Percentiles rank a stretch among this genome's conserved stretches.
These are phyloP conservation scores for Lichenostomus cassidix DNA, from an alignment of 2,113 vertebrate species.

Conservation along the genomic window DNA sequence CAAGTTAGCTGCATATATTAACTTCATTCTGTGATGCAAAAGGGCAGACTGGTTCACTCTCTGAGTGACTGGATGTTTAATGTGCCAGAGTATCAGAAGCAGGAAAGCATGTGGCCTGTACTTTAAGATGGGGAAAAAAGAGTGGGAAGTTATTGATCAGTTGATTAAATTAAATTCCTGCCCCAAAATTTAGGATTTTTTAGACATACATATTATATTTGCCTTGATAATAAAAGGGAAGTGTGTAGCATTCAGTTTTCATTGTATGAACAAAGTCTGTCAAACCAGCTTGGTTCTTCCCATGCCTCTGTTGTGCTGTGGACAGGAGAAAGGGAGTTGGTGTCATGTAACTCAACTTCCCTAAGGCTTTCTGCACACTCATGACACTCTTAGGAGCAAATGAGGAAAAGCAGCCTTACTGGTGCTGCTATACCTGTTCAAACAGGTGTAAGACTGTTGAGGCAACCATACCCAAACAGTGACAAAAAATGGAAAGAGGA, in stretches of 20 bases:
- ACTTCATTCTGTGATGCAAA: background rate
- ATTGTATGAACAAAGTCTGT: background rate
- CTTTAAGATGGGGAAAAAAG: background rate
- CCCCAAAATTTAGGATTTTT: background rate
- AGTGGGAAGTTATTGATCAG: background rate
- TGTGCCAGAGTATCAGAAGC: background rate
- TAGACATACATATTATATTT: background rate
- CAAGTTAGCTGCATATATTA: background rate
- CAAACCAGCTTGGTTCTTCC: background rate
- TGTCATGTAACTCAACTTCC: background rate
- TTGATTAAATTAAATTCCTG: background rate
- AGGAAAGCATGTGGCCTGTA: background rate
- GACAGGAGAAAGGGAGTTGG: background rate
- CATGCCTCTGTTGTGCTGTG: background rate
- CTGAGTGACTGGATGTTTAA: background rate
- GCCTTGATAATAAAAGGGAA: background rate
- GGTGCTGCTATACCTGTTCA: background rate
- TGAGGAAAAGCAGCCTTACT: background rate
- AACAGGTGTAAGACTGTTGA: background rate
- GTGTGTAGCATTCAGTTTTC: background rate
- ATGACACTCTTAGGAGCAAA: background rate
- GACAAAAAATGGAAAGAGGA: background rate
- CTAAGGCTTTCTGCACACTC: background rate
- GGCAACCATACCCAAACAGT: background rate
- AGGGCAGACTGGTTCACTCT: background rate